Evolutionary conservation across 2,888 invertebrate genomes (phyloP), one percentile per base, ranked within the genome.

Genomic region (Eucera pruinosa): DNA sequence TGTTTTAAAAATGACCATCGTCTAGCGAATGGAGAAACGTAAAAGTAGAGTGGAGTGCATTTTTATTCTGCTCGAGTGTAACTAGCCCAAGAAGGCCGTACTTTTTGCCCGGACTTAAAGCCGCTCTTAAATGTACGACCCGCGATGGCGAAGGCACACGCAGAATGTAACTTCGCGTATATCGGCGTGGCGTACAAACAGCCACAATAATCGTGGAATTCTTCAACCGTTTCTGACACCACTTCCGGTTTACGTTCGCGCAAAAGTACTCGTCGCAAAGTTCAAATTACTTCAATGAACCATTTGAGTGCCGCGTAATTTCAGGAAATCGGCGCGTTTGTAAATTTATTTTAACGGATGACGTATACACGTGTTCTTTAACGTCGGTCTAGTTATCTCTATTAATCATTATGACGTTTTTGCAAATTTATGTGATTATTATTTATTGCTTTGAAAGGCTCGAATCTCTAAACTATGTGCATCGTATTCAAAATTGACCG

Each of bases 31-130:
- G 57, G 36, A 20, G 20, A 18, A 20, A 57, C 36, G 48, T 48
- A 48, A 58, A 48, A 27, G 20, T 15, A 18, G 18, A 11, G n/a
- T 20, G 3, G 43, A 64, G 39, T 18, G 15, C 30, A 65, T 43
- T 65, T 57, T 65, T 50, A 65, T 71, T 50, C 48, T 48, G 6
- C 25, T 15, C 64, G 48, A 48, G 47, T 54, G 61, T 41, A 48
- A 69, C 69, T 47, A 45, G 30, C 48, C 27, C 18, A 27, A 36
- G 52, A 6, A 58, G 23, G 27, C n/a, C 15, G 9, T 27, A 23
- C 47, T 23, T 67, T 67, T 27, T 25, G 1, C 39, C 20, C n/a
- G 15, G 43, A 43, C 27, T 25, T 11, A 41, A 20, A 18, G 30
- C 11, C 33, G 13, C 33, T 18, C 13, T 33, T 11, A 0, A 33